Base-by-base conservation (phyloP, 2,797 vertebrate genomes). In the Argyrosomus regius region DNA sequence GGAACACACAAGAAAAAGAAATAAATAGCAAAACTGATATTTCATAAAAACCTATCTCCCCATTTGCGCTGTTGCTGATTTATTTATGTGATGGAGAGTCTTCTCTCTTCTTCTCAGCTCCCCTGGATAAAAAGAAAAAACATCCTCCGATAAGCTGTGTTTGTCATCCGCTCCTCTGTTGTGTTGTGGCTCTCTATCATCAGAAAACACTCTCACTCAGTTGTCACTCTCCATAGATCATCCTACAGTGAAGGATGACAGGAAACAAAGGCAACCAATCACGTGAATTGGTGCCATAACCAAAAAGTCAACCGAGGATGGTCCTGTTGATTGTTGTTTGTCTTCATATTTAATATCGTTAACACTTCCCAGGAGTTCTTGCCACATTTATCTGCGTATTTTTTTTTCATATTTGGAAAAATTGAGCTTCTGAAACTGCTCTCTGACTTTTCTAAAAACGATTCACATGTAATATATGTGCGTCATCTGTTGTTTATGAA, bases 21-120 rank as follows among this genome's bases (percentile, higher is more conserved):
- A 82, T 0, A 24, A 81, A 79, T 48, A 83, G 72, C 57, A 87
- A 80, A 89, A 80, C 73, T 66, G 81, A 82, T 82, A 71, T 77
- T 86, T 83, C 59, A 75, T 28, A 59, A 63, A 82, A 83, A 75
- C 46, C 26, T 50, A 43, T 75, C 62, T 81, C 71, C 71, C 67
- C 62, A 20, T 84, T 92, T 75, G 75, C 56, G 64, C 81, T 88
- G 78, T 87, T 73, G 76, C 84, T 80, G 79, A 84, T 89, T 91
- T 90, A 85, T 92, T 93, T 81, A 78, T 62, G 74, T 81, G 86
- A 89, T 69, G 59, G 78, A 88, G 75, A 80, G 75, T 77, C 68
- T 53, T 67, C 80, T 79, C 66, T 72, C 85, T 78, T 84, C 75
- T 70, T 83, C 75, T 80, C 78, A 75, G 28, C 81, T 86, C 61